phyloP scores from a whole-genome alignment of 2,113 vertebrate genomes.

The Tauraco erythrolophus region DNA sequence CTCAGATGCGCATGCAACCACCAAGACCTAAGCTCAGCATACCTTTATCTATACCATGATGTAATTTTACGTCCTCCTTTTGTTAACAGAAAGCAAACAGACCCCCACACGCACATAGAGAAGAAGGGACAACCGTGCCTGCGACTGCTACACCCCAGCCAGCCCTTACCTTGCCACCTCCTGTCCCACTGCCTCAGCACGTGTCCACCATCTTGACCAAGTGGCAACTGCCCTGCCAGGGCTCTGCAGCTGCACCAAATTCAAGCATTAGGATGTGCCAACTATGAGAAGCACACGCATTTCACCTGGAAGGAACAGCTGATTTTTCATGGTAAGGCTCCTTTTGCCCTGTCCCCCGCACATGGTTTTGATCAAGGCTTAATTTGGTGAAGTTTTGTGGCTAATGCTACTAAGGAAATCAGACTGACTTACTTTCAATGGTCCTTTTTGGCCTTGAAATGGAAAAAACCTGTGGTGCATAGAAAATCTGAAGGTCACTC shows the following conservation, averaged over 20 bases:
- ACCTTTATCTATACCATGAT: neutral
- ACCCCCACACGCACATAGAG: neutral
- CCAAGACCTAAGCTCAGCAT: neutral
- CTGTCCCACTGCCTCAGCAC: neutral
- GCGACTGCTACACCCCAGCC: neutral
- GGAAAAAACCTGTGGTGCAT: neutral
- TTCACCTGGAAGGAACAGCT: neutral
- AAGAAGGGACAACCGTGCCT: neutral
- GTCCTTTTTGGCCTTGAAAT: neutral
- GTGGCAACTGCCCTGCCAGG: neutral
- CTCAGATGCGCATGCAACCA: accelerated
- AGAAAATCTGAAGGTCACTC: neutral
- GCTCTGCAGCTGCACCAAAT: neutral
- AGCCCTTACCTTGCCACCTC: neutral
- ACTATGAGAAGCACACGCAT: accelerated
- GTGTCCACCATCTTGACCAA: accelerated
- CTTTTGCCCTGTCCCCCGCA: neutral
- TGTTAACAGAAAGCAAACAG: neutral
- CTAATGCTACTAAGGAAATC: neutral
- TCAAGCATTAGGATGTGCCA: neutral
- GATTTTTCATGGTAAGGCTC: neutral
- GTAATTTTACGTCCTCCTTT: neutral
- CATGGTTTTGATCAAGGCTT: neutral
- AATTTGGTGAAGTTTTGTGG: neutral
- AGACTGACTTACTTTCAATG: neutral